Conservation (phyloP, 2,888 invertebrate species). For the Sepiola atlantica region DNA sequence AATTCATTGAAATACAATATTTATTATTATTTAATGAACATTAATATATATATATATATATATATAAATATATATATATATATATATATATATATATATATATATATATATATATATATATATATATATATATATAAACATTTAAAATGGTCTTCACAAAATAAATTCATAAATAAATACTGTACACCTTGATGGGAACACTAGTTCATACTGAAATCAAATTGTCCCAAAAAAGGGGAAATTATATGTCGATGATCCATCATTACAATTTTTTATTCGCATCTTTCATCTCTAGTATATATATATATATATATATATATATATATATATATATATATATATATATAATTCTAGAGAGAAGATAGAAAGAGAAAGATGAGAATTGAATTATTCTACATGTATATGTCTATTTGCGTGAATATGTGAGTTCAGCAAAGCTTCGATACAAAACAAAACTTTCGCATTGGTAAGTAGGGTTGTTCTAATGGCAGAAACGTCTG, state of each 20-base stretch:
- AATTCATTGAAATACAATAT: too few species aligned
- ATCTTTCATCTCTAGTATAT: too few species aligned
- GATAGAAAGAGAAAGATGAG: background rate
- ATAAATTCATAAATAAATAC: too few species aligned
- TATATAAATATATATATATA: too few species aligned
- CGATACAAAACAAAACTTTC: background rate
- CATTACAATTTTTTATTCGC: background rate
- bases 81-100: background rate
- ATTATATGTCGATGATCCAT: too few species aligned
- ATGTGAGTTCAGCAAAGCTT: background rate
- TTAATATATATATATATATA: too few species aligned
- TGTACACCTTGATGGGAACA: too few species aligned
- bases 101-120: background rate
- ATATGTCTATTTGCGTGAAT: background rate
- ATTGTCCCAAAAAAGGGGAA: too few species aligned
- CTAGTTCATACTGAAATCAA: too few species aligned
- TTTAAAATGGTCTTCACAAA: too few species aligned
- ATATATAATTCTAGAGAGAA: background rate
- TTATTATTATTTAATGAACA: too few species aligned
- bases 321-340: constrained; percentile 32
- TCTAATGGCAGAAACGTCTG: too few species aligned
- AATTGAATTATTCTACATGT: background rate
- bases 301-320: background rate
- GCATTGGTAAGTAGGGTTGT: background rate
- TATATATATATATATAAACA: background rate